These are phyloP conservation scores for Crocuta crocuta DNA, from an alignment of 2,113 vertebrate species.

Conservation along the genomic window DNA sequence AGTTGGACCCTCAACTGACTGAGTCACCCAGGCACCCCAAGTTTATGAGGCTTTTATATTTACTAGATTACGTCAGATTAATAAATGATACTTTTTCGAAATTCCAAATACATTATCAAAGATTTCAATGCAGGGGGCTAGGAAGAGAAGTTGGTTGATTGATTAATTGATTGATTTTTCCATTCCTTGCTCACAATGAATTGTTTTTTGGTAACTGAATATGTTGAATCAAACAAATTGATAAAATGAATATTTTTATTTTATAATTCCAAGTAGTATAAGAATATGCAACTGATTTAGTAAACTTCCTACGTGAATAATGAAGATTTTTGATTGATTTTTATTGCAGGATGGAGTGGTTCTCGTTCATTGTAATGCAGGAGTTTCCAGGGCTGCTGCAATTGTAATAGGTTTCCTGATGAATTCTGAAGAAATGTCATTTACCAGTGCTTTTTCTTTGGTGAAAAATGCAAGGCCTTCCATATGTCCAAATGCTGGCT, in stretches of 20 bases:
- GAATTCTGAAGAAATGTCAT: conserved; percentile 90
- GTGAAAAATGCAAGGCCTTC: conserved; percentile 93
- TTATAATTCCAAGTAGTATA: conserved; percentile 47
- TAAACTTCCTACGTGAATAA: conserved; percentile 23
- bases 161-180: not conserved
- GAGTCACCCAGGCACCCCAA: not conserved
- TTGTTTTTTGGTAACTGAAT: conserved; percentile 49
- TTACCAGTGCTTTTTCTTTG: conserved; percentile 90
- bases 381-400: conserved; percentile 94
- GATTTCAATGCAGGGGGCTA: not conserved
- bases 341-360: conserved; percentile 92
- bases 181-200: not conserved
- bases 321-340: conserved; percentile 55
- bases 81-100: not conserved
- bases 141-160: not conserved
- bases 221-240: not conserved
- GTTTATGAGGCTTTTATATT: conserved; percentile 39
- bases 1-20: no score
- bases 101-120: conserved; percentile 4
- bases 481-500: conserved; percentile 94
- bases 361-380: conserved; percentile 96
- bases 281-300: not conserved
- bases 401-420: conserved; percentile 96
- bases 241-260: not conserved
- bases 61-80: conserved; percentile 19